phyloP scores from a whole-genome alignment of 1,140 invertebrate genomes.

The Trichonephila clavipes region DNA sequence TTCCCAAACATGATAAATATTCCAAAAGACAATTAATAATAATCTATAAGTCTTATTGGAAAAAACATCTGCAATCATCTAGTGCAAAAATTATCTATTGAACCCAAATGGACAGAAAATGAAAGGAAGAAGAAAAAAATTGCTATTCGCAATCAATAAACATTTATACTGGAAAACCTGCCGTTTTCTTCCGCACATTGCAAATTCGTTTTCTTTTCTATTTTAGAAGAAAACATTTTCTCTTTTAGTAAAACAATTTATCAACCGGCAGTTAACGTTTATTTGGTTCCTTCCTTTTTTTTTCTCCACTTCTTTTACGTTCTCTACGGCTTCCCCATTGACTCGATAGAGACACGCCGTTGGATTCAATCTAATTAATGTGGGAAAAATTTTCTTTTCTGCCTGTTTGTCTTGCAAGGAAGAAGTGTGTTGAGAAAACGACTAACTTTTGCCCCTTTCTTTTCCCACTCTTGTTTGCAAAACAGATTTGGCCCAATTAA shows the following conservation, averaged over 20 bases:
- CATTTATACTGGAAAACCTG: constrained; percentile 44
- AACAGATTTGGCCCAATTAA: constrained; percentile 69
- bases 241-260: constrained; percentile 64
- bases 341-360: constrained; percentile 53
- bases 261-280: constrained; percentile 69
- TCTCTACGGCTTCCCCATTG: neutral
- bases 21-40: constrained; percentile 17
- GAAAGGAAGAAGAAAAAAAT: neutral
- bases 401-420: constrained; percentile 58
- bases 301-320: constrained; percentile 16
- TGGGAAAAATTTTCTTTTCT: constrained; percentile 56
- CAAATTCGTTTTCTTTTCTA: constrained; percentile 31
- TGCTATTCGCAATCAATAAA: neutral
- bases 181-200: neutral
- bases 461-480: constrained; percentile 47
- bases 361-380: constrained; percentile 68
- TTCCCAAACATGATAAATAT: neutral
- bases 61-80: neutral
- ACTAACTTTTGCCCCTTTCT: constrained; percentile 12
- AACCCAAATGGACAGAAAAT: neutral
- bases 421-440: constrained; percentile 46
- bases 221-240: constrained; percentile 62
- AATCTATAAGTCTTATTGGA: neutral
- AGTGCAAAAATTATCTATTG: neutral
- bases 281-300: constrained; percentile 35